Percentiles rank a stretch among this genome's conserved stretches.
Evolutionary conservation across 2,797 vertebrate species (phyloP).

Genomic region (Prunella strophiata): DNA sequence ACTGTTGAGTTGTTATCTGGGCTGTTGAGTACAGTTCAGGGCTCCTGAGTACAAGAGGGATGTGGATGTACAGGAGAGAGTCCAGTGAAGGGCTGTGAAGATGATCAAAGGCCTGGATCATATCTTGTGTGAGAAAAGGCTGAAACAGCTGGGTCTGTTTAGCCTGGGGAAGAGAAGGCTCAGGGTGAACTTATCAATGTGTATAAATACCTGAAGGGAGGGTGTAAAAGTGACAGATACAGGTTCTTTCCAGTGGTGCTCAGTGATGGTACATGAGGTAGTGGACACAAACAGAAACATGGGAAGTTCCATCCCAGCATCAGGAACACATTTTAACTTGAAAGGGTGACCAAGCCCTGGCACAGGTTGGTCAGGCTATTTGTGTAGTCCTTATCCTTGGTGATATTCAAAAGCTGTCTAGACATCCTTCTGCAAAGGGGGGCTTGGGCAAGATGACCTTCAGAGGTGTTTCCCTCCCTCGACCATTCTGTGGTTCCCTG

Average conservation of each 20-base stretch:
- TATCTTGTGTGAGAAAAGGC: background rate
- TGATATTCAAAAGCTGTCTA: background rate
- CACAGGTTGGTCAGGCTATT: background rate
- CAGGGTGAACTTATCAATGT: background rate
- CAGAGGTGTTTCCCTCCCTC: background rate
- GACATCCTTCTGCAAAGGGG: background rate
- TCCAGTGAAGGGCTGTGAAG: background rate
- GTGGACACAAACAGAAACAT: rapidly evolving
- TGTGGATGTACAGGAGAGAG: background rate
- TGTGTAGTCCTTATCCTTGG: background rate
- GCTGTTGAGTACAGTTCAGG: background rate
- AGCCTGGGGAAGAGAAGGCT: background rate
- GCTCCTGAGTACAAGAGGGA: background rate
- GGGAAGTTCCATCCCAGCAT: background rate
- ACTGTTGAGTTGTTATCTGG: background rate
- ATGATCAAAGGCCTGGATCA: background rate
- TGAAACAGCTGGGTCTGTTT: background rate
- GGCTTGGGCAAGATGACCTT: background rate
- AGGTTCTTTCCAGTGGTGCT: background rate
- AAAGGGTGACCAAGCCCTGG: rapidly evolving
- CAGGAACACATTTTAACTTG: background rate
- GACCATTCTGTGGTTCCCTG: background rate
- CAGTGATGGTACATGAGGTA: background rate
- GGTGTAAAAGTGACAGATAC: background rate
- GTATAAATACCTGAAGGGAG: background rate